A percentile compares a stretch with the other conserved stretches of the same genome.
phyloP scores from a whole-genome alignment of 2,888 invertebrate genomes.

The Ectobius pallidus region DNA sequence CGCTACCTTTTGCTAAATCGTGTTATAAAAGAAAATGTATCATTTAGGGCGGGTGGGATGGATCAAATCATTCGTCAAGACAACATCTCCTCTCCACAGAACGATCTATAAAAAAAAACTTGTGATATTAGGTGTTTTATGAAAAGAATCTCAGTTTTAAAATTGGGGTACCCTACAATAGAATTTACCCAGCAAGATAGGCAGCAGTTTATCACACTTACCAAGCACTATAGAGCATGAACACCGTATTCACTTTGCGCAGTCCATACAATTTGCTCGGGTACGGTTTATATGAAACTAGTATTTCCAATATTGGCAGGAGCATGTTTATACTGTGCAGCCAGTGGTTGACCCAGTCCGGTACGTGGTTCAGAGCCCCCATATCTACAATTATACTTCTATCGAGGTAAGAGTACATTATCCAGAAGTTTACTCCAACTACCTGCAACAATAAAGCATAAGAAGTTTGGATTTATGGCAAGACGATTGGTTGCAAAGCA shows the following conservation, averaged over 20 bases:
- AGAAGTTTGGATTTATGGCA: no score
- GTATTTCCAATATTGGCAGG: neutral
- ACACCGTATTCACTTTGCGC: neutral
- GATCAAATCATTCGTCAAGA: neutral
- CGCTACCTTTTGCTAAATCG: neutral
- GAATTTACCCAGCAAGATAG: no score
- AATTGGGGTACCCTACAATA: no score
- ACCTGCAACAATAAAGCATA: no score
- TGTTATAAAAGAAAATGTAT: neutral
- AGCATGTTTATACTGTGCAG: neutral
- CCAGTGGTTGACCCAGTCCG: neutral
- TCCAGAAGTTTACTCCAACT: neutral
- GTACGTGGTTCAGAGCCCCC: neutral
- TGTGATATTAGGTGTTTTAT: no score
- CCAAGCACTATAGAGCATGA: neutral
- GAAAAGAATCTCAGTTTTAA: no score
- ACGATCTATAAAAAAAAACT: no score
- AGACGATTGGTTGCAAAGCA: no score
- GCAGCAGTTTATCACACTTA: no score
- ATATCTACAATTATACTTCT: neutral
- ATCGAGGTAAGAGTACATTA: neutral
- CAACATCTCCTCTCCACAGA: neutral
- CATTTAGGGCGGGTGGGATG: neutral
- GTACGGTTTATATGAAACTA: neutral
- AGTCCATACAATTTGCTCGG: neutral